phyloP scores from a whole-genome alignment of 2,888 invertebrate species.

The Diaphora mendica region DNA sequence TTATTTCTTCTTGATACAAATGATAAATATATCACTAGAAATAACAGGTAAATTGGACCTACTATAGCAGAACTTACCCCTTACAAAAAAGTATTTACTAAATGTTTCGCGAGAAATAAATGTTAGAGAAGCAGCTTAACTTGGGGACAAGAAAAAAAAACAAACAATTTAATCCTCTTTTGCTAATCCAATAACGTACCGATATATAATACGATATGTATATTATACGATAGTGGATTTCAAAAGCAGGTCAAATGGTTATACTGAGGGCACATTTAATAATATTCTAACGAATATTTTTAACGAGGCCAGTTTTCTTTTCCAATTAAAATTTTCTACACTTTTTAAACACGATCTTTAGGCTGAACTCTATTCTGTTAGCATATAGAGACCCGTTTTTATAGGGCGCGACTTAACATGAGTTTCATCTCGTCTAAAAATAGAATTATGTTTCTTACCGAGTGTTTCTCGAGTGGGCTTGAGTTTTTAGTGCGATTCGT shows the following conservation, averaged over 20 bases:
- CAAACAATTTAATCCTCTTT: slow-evolving; percentile 44
- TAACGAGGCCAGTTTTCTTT: slow-evolving; percentile 15
- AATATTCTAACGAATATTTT: slow-evolving; percentile 18
- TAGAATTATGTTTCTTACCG: slow-evolving; percentile 7
- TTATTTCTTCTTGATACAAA: too few species aligned
- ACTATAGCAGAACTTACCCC: too few species aligned
- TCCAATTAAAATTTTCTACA: slow-evolving; percentile 12
- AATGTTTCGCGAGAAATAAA: neutral
- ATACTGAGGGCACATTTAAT: neutral
- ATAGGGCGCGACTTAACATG: neutral
- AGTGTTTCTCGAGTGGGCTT: neutral
- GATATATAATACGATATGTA: slow-evolving; percentile 7
- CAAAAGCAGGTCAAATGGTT: slow-evolving; percentile 32
- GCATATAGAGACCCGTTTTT: neutral
- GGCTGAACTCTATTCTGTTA: neutral
- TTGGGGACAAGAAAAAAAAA: slow-evolving; percentile 13
- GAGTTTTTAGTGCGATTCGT: neutral
- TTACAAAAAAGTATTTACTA: neutral
- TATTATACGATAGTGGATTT: slow-evolving; percentile 14
- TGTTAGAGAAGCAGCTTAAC: neutral
- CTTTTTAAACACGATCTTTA: neutral
- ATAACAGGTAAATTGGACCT: too few species aligned
- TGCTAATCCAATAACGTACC: slow-evolving; percentile 47
- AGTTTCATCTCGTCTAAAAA: neutral
- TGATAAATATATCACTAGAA: too few species aligned